These are phyloP conservation scores for Caradrina kadenii DNA, from an alignment of 2,888 invertebrate species.

Conservation along the genomic window DNA sequence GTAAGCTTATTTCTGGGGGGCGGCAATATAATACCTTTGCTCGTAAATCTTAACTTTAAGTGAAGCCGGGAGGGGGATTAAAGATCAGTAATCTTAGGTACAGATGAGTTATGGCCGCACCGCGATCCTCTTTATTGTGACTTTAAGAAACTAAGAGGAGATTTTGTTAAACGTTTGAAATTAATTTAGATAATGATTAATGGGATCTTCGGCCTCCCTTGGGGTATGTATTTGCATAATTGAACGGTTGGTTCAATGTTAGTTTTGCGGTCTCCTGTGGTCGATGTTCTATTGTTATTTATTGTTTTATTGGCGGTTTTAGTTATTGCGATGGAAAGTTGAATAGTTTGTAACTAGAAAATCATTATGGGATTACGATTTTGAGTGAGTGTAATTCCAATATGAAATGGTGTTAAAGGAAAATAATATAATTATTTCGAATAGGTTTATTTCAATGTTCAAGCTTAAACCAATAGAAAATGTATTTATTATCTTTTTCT, in stretches of 20 bases:
- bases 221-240: conserved; percentile 86
- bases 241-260: conserved; percentile 68
- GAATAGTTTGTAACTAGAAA: conserved; percentile 15
- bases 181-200: conserved; percentile 91
- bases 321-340: conserved; percentile 26
- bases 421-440: no score
- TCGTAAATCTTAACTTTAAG: conserved; percentile 94
- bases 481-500: no score
- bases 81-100: conserved; percentile 94
- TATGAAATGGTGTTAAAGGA: no score
- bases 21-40: conserved; percentile 92
- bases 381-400: not conserved
- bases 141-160: conserved; percentile 90
- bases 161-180: conserved; percentile 90
- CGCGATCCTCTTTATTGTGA: conserved; percentile 90
- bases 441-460: no score
- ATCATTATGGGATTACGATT: conserved; percentile 35
- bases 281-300: conserved; percentile 62
- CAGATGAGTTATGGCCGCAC: conserved; percentile 92
- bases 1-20: conserved; percentile 85
- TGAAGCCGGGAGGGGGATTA: conserved; percentile 92
- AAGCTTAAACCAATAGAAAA: no score
- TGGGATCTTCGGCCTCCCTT: conserved; percentile 72
- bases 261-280: conserved; percentile 70
- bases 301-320: conserved; percentile 63